These are phyloP conservation scores for Laspeyria flexula DNA, from an alignment of 2,888 invertebrate genomes.

Conservation along the genomic window DNA sequence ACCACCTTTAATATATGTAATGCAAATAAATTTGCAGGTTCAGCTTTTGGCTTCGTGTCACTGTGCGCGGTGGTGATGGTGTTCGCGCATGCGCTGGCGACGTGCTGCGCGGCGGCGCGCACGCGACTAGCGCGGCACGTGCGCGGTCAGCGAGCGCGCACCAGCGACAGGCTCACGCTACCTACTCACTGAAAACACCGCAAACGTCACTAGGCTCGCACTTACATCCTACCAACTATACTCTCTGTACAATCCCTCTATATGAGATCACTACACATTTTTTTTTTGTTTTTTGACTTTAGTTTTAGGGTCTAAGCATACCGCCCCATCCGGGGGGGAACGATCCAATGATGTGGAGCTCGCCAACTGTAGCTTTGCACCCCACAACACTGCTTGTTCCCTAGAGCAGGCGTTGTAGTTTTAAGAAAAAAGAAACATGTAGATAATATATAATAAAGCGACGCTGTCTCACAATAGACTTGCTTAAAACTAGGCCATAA, in stretches of 20 bases:
- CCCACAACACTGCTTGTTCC: too few species aligned
- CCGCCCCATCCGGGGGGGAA: too few species aligned
- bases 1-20: too few species aligned
- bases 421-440: too few species aligned
- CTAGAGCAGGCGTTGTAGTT: too few species aligned
- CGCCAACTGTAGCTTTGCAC: too few species aligned
- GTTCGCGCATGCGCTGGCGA: slow-evolving; percentile 71
- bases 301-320: too few species aligned
- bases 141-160: slow-evolving; percentile 45
- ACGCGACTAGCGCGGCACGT: slow-evolving; percentile 55
- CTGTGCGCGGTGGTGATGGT: slow-evolving; percentile 76
- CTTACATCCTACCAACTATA: neutral
- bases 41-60: slow-evolving; percentile 76
- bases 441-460: too few species aligned
- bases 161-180: slow-evolving; percentile 60
- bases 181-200: slow-evolving; percentile 66
- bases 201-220: slow-evolving; percentile 24
- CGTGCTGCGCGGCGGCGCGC: slow-evolving; percentile 58
- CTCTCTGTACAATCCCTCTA: neutral
- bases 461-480: too few species aligned
- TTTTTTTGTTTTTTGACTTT: too few species aligned
- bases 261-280: neutral
- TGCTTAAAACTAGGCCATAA: too few species aligned
- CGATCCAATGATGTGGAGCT: too few species aligned
- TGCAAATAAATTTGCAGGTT: slow-evolving; percentile 62